These are phyloP conservation scores for Catostylus mosaicus DNA, from an alignment of 30 jellyfish, hydroid and myxozoan species.

Conservation along the genomic window DNA sequence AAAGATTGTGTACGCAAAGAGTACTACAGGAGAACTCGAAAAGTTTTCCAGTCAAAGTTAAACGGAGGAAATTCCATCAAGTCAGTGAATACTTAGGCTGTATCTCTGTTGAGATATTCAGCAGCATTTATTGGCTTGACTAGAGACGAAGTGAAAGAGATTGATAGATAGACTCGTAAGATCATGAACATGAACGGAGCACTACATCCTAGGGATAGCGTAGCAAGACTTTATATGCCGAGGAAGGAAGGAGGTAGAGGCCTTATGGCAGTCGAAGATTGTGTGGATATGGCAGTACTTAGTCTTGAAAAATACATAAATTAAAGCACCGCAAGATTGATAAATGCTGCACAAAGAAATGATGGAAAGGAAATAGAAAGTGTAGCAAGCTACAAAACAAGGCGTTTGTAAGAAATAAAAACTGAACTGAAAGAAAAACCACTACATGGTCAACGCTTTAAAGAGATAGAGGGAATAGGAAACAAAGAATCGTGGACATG, in stretches of 20 bases:
- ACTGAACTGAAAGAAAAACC: constrained; percentile 8
- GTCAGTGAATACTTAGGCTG: constrained; percentile 13
- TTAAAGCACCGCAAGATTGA: constrained; percentile 1
- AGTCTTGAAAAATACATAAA: constrained; percentile 7
- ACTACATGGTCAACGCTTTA: constrained; percentile 16
- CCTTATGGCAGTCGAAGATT: constrained; percentile 19
- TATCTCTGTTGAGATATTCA: neutral
- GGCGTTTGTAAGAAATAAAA: neutral
- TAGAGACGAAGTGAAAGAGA: neutral
- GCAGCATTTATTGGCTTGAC: constrained; percentile 10
- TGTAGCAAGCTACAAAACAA: neutral
- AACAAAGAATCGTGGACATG: constrained; percentile 18
- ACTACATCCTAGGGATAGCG: constrained; percentile 6
- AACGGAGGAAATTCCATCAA: constrained; percentile 13
- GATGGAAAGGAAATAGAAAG: neutral
- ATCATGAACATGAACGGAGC: neutral
- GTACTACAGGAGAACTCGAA: constrained; percentile 7
- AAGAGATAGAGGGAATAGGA: neutral
- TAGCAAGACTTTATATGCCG: neutral
- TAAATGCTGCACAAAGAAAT: neutral
- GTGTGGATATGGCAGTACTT: constrained; percentile 12
- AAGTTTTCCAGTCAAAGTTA: constrained; percentile 8
- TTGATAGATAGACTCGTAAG: neutral
- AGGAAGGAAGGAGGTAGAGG: constrained; percentile 33
- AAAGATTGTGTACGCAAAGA: neutral